Percentiles rank a stretch among this genome's conserved stretches.
Evolutionary conservation across 2,113 vertebrate species (phyloP).

Genomic region (Kryptolebias marmoratus): DNA sequence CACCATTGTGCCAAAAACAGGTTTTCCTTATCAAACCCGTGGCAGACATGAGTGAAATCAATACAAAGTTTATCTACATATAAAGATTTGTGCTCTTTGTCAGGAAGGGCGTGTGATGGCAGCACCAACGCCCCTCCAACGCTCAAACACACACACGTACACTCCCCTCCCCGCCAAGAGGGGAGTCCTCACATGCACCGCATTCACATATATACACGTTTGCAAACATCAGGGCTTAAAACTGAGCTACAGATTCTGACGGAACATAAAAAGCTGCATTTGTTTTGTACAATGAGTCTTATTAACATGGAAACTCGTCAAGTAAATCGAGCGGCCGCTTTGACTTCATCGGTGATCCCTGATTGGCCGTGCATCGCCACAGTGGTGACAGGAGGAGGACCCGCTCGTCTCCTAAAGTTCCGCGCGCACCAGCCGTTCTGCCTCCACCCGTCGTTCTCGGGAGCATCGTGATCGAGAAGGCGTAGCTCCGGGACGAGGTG

Average conservation of each 20-base stretch:
- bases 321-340: conserved; percentile 60
- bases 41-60: conserved; percentile 67
- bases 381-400: not conserved
- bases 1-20: conserved; percentile 54
- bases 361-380: conserved; percentile 4
- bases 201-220: conserved; percentile 77
- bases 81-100: conserved; percentile 80
- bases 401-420: not conserved
- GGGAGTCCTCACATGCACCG: conserved; percentile 63
- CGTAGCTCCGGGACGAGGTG: too few relatives aligned
- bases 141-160: conserved; percentile 44
- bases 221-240: conserved; percentile 68
- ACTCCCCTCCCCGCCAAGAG: conserved; percentile 30
- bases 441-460: too few relatives aligned
- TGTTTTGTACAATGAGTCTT: conserved; percentile 52
- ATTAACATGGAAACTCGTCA: conserved; percentile 67
- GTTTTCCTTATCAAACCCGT: conserved; percentile 61
- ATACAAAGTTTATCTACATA: conserved; percentile 70
- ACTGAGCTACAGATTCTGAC: conserved; percentile 73
- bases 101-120: conserved; percentile 46
- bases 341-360: conserved; percentile 15
- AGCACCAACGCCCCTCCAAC: conserved; percentile 20
- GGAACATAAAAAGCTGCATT: conserved; percentile 64
- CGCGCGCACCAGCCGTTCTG: too few relatives aligned
- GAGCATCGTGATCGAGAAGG: too few relatives aligned